phyloP scores from a whole-genome alignment of 1,140 invertebrate species.

The Anoplolepis gracilipes region DNA sequence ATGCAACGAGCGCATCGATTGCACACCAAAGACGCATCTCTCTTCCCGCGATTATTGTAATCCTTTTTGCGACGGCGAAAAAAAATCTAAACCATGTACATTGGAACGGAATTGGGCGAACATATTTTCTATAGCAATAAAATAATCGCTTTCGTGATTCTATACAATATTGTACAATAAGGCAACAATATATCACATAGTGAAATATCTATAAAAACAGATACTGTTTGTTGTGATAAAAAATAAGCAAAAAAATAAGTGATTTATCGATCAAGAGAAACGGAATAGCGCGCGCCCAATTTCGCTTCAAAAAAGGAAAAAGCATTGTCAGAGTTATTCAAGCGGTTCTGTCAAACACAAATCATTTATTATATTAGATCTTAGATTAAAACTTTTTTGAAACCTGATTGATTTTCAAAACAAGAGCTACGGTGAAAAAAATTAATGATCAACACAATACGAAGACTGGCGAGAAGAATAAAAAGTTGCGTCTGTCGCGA shows the following conservation, averaged over 20 bases:
- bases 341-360: constrained; percentile 32
- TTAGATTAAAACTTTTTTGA: constrained; percentile 19
- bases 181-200: neutral
- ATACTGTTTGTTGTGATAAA: neutral
- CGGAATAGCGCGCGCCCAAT: neutral
- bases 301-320: neutral
- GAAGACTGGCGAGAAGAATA: neutral
- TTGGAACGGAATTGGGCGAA: constrained; percentile 22
- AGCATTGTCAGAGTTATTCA: neutral
- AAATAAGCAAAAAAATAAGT: neutral
- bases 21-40: neutral
- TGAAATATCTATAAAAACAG: neutral
- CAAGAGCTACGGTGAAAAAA: constrained; percentile 3
- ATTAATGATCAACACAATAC: neutral
- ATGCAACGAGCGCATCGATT: constrained; percentile 45
- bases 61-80: neutral
- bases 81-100: neutral
- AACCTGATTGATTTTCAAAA: constrained; percentile 35
- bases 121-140: constrained; percentile 33
- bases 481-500: neutral
- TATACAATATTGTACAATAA: constrained; percentile 23
- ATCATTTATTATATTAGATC: constrained; percentile 32
- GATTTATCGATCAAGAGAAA: neutral
- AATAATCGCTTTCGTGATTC: constrained; percentile 4
- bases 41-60: neutral